A percentile compares a stretch with the other conserved stretches of the same genome.
phyloP scores from a whole-genome alignment of 30 jellyfish, hydroid and myxozoan genomes.

The Aurelia aurita region DNA sequence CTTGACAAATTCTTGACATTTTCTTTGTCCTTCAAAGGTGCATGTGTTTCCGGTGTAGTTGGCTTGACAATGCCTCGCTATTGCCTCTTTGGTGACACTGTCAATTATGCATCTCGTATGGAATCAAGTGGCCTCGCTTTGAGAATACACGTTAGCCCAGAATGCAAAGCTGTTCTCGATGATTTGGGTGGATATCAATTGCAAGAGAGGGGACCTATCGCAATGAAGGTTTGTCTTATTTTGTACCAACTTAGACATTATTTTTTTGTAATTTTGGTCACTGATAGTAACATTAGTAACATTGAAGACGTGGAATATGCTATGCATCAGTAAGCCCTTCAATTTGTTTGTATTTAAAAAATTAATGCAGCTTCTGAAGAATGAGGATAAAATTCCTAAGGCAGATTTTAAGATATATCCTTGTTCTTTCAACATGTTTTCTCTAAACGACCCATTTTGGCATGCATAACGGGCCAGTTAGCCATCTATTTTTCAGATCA shows the following conservation, averaged over 20 bases:
- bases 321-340: too few relatives aligned
- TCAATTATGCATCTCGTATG: constrained; percentile 95
- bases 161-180: constrained; percentile 82
- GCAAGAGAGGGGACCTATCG: constrained; percentile 88
- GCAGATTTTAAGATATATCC: too few relatives aligned
- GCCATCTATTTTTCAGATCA: too few relatives aligned
- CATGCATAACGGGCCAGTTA: too few relatives aligned
- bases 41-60: constrained; percentile 98
- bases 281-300: too few relatives aligned
- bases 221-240: constrained; percentile 77
- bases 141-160: constrained; percentile 97
- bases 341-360: too few relatives aligned
- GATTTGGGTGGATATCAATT: constrained; percentile 80
- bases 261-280: not conserved
- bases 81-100: constrained; percentile 97
- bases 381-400: too few relatives aligned
- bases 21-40: constrained; percentile 42
- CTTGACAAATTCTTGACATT: not conserved
- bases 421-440: too few relatives aligned
- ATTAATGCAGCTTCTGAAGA: too few relatives aligned
- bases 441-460: too few relatives aligned
- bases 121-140: constrained; percentile 97
- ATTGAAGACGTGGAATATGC: too few relatives aligned
- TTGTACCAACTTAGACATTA: not conserved
- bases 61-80: constrained; percentile 98